These are phyloP conservation scores for Lasiurus borealis DNA, from an alignment of 2,113 vertebrate genomes.

Conservation along the genomic window DNA sequence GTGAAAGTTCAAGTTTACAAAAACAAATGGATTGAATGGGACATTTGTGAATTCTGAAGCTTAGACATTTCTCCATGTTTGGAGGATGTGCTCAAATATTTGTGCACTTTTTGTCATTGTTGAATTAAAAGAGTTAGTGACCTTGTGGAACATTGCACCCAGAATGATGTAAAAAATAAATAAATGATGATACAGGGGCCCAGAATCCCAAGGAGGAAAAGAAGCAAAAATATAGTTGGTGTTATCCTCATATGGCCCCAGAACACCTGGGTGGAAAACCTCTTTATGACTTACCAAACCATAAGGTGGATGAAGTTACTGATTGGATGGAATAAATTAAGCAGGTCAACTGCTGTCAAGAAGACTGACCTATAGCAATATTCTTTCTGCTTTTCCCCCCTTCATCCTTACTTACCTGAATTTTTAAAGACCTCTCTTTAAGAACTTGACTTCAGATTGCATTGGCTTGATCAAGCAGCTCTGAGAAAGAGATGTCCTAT, in stretches of 20 bases:
- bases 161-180: slow-evolving; percentile 53
- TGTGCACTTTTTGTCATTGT: slow-evolving; percentile 41
- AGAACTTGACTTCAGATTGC: slow-evolving; percentile 14
- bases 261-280: not conserved
- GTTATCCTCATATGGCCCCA: not conserved
- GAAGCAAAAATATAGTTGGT: not conserved
- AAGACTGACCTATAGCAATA: not conserved
- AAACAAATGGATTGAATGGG: slow-evolving; percentile 67
- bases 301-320: not conserved
- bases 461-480: slow-evolving; percentile 2
- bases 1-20: slow-evolving; percentile 72
- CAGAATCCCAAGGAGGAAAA: not conserved
- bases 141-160: not conserved
- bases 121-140: slow-evolving; percentile 63
- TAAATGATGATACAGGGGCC: not conserved
- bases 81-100: slow-evolving; percentile 59
- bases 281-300: not conserved
- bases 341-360: not conserved
- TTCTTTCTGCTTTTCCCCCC: not conserved
- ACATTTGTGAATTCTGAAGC: slow-evolving; percentile 60
- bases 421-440: slow-evolving; percentile 30
- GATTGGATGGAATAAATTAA: not conserved
- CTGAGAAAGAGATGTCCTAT: not conserved
- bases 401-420: not conserved
- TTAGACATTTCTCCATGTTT: slow-evolving; percentile 65